phyloP scores from a whole-genome alignment of 2,888 invertebrate genomes.

The Tipula lateralis region DNA sequence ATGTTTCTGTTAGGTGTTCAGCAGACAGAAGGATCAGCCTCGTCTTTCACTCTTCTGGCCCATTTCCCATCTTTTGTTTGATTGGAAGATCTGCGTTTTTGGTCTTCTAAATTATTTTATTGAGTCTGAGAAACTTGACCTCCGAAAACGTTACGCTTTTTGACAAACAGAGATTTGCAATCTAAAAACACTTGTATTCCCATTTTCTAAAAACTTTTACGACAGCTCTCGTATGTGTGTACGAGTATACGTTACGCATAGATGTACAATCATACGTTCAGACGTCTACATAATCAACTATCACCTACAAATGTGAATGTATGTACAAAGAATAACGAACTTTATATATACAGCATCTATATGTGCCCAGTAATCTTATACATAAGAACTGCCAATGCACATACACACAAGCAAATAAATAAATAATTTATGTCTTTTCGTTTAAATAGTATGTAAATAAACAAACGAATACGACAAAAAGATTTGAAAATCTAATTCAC shows the following conservation, averaged over 20 bases:
- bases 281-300: neutral
- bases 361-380: neutral
- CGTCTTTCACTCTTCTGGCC: no score
- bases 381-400: neutral
- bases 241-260: neutral
- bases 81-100: no score
- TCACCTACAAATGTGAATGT: neutral
- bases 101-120: no score
- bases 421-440: neutral
- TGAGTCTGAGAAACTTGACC: no score
- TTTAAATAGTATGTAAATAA: neutral
- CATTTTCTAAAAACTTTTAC: no score
- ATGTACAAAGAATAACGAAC: neutral
- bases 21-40: no score
- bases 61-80: no score
- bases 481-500: neutral
- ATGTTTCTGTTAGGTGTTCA: no score
- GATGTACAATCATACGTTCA: neutral
- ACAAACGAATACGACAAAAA: neutral
- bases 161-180: no score
- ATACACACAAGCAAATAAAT: neutral
- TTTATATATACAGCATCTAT: neutral
- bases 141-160: no score
- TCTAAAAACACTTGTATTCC: no score
- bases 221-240: no score